Evolutionary conservation across 53 echinoderm and acorn worm genomes (phyloP).

Genomic region (Crossaster papposus): DNA sequence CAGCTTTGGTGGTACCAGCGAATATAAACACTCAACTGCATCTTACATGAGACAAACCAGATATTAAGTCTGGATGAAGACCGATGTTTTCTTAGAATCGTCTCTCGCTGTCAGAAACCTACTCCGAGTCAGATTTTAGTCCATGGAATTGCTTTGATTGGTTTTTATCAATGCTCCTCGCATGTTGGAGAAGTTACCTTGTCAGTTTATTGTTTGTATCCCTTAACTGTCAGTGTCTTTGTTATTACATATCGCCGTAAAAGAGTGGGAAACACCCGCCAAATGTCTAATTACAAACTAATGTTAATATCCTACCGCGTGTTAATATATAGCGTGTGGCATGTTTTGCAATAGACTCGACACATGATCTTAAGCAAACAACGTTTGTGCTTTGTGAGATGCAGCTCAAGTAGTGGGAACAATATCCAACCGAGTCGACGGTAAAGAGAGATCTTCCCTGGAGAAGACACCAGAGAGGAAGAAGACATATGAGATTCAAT

Average conservation of each 20-base stretch:
- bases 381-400: background rate
- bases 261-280: background rate
- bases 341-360: constrained; percentile 1
- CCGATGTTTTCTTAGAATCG: no score
- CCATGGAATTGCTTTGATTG: background rate
- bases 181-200: no score
- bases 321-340: background rate
- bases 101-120: no score
- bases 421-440: background rate
- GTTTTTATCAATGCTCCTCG: background rate
- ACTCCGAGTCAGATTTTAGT: background rate
- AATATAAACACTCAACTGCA: no score
- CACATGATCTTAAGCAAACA: constrained; percentile 6
- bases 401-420: background rate
- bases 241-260: background rate
- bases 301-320: background rate
- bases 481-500: background rate
- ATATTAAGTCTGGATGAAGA: no score
- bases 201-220: background rate
- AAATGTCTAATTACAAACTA: constrained; percentile 1
- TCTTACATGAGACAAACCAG: no score
- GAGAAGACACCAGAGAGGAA: background rate
- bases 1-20: no score
- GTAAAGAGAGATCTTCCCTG: background rate
- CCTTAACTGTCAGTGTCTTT: background rate